phyloP scores from a whole-genome alignment of 2,113 vertebrate genomes.

The Neoarius graeffei region DNA sequence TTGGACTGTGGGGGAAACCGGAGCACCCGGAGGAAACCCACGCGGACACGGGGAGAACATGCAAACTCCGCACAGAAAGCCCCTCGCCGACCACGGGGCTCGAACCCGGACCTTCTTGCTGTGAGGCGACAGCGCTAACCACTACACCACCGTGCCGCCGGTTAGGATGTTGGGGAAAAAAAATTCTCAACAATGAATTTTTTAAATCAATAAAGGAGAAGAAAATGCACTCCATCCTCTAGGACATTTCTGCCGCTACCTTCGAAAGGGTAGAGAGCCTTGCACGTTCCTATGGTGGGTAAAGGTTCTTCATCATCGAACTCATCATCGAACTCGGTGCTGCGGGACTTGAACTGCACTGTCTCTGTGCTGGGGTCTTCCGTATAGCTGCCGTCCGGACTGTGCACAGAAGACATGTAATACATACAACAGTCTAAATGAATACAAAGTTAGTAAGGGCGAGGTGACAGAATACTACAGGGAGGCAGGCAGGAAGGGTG shows the following conservation, averaged over 20 bases:
- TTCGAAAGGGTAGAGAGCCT: conserved; percentile 93
- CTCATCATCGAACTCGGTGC: conserved; percentile 90
- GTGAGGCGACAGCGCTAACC: too few species aligned
- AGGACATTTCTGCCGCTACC: conserved; percentile 65
- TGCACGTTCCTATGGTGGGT: conserved; percentile 92
- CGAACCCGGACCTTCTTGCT: too few species aligned
- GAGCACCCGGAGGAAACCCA: too few species aligned
- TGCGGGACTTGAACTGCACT: conserved; percentile 83
- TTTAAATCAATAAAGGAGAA: not conserved
- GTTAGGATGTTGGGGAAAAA: not conserved
- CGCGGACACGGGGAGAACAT: too few species aligned
- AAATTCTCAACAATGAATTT: not conserved
- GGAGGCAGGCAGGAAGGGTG: not conserved
- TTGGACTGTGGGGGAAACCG: too few species aligned
- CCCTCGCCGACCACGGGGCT: too few species aligned
- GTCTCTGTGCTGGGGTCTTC: conserved; percentile 90
- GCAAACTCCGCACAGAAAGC: too few species aligned
- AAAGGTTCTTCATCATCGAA: conserved; percentile 94
- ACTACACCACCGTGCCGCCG: too few species aligned
- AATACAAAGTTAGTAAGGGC: conserved; percentile 40
- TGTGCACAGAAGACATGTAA: conserved; percentile 80
- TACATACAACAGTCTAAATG: conserved; percentile 55
- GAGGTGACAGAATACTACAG: not conserved
- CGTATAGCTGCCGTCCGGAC: conserved; percentile 98
- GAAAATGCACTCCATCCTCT: not conserved